phyloP scores from a whole-genome alignment of 2,113 vertebrate species.

The Brachionichthys hirsutus region DNA sequence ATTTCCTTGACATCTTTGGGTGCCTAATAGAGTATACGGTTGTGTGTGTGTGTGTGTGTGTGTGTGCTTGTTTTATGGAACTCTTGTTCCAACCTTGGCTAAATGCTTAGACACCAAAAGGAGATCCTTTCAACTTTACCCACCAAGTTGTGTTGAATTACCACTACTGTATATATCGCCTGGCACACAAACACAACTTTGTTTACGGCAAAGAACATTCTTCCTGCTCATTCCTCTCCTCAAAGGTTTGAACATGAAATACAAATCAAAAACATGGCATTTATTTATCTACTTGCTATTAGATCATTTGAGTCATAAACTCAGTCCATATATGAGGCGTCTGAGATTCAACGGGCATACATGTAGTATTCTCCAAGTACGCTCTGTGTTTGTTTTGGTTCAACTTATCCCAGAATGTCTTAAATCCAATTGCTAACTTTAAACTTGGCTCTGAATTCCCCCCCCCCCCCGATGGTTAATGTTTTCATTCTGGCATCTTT shows the following conservation, averaged over 20 bases:
- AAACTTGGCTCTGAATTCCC: slow-evolving; percentile 48
- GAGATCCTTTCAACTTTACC: slow-evolving; percentile 52
- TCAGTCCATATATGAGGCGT: slow-evolving; percentile 54
- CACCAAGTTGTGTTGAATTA: slow-evolving; percentile 20
- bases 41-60: slow-evolving; percentile 51
- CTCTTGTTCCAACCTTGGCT: slow-evolving; percentile 63
- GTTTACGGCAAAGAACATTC: background rate
- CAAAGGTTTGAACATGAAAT: slow-evolving; percentile 25
- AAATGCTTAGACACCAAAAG: slow-evolving; percentile 62
- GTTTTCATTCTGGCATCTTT: slow-evolving; percentile 66
- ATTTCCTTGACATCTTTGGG: slow-evolving; percentile 80
- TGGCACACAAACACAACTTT: slow-evolving; percentile 6
- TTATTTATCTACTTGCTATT: slow-evolving; percentile 28
- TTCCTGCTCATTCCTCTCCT: background rate
- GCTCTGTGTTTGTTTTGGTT: slow-evolving; percentile 72
- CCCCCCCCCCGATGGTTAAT: slow-evolving; percentile 65
- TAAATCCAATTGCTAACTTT: slow-evolving; percentile 71
- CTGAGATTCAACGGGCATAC: slow-evolving; percentile 51
- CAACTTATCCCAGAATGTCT: slow-evolving; percentile 67
- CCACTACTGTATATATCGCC: too few species aligned
- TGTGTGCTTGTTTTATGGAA: slow-evolving; percentile 29
- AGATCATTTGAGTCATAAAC: slow-evolving; percentile 47
- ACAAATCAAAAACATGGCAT: slow-evolving; percentile 31
- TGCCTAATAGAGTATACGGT: slow-evolving; percentile 79
- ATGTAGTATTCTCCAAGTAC: slow-evolving; percentile 55